Conservation (phyloP, 2,113 vertebrate genomes). For the Melanotaenia duboulayi region DNA sequence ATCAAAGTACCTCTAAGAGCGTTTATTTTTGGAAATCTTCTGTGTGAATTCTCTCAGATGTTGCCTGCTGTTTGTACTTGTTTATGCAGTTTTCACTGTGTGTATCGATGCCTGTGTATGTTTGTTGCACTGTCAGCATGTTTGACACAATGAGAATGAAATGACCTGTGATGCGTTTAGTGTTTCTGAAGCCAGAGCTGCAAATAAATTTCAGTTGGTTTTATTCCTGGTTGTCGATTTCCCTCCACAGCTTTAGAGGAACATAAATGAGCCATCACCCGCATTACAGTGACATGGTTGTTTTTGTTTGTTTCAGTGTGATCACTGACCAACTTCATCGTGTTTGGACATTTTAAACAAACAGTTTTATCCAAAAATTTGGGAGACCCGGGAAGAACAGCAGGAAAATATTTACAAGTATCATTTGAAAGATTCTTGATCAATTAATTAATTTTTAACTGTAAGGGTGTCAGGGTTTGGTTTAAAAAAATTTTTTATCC, state of each 20-base stretch:
- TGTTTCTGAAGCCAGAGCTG: constrained; percentile 67
- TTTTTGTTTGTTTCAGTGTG: no score
- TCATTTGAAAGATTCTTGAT: no score
- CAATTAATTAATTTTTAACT: no score
- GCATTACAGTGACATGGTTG: no score
- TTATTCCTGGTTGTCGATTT: constrained; percentile 17
- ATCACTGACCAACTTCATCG: no score
- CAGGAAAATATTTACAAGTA: no score
- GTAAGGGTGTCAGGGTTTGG: no score
- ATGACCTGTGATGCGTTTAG: constrained; percentile 59
- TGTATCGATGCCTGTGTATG: constrained; percentile 65
- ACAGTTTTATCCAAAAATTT: no score
- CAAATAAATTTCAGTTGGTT: constrained; percentile 68
- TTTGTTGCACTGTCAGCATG: constrained; percentile 71
- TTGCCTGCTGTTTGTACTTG: constrained; percentile 67
- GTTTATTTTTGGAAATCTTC: constrained; percentile 74
- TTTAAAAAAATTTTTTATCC: no score
- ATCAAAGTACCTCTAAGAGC: constrained; percentile 73
- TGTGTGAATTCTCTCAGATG: constrained; percentile 66
- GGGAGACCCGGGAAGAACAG: no score
- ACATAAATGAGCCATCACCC: not conserved
- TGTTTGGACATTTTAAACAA: no score
- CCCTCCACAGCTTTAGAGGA: not conserved
- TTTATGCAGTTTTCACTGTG: constrained; percentile 52
- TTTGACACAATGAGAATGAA: constrained; percentile 66